Base-by-base conservation (phyloP, 2,888 invertebrate species). In the Cabera pusaria region DNA sequence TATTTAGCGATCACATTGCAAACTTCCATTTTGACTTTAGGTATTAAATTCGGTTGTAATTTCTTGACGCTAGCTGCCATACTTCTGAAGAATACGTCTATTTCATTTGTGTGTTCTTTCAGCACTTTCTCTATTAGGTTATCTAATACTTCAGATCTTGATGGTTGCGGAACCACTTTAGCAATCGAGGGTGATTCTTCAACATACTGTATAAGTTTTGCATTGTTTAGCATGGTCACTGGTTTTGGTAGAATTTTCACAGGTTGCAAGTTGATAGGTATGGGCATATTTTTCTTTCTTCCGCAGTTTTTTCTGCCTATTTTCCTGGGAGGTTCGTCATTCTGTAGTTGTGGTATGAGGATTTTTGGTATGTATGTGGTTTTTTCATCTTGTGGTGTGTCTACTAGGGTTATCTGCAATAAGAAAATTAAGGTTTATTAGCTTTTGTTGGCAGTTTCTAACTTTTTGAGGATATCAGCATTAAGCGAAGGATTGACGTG, bases 1-100 rank as follows among this genome's bases (percentile, higher is more conserved):
- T 88, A 88, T 54, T 87, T 88, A 0, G 88, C 88, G 34, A 88
- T 87, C 2, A 88, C 87, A 66, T 85, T 88, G 45, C 88, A 88
- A 8, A 88, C 88, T 62, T 88, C 88, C 88, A 88, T 87, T 50
- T 88, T 88, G 0, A 87, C 87, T 69, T 87, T 87, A 9, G 88
- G 88, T 56, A 88, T 87, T 48, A 88, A 62, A 57, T 81, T 85
- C 4, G 88, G 88, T 43, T 85, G 86, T 52, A 88, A 58, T 49
- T 88, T 88, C 49, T 87, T 88, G 1, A 88, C 88, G 55, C 85
- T 87, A 2, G 88, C 84, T 0, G 88, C 87, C 88, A 88, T 88
- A 59, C 87, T 87, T 29, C 84, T 65, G 37, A 88, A 88, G 60
- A 88, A 88, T 0, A 88, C 85, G 40, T 88, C 88, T 25, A 88